These are phyloP conservation scores for Drosophila rubida DNA, from an alignment of 2,888 invertebrate species.

Conservation along the genomic window DNA sequence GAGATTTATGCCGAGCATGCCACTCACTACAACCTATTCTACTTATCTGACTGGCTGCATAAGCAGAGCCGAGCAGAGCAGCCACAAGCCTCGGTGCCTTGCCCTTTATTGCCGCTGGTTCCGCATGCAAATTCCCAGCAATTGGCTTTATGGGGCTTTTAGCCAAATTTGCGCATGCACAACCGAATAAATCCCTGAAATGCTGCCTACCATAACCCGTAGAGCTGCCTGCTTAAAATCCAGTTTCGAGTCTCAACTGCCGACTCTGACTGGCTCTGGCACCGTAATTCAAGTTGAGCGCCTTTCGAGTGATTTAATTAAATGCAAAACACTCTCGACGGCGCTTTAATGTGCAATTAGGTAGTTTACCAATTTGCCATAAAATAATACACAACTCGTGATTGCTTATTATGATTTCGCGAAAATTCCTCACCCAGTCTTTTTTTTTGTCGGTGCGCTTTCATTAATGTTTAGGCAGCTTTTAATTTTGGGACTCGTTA, in stretches of 20 bases:
- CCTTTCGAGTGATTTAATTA: constrained; percentile 61
- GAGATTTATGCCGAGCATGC: constrained; percentile 42
- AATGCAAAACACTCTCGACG: constrained; percentile 46
- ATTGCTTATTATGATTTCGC: constrained; percentile 66
- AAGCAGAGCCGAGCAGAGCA: constrained; percentile 29
- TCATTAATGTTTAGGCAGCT: constrained; percentile 63
- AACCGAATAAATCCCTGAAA: constrained; percentile 39
- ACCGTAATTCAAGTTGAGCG: not conserved
- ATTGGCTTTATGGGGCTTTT: constrained; percentile 51
- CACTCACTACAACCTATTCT: no score
- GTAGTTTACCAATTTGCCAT: constrained; percentile 64
- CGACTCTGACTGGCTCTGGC: no score
- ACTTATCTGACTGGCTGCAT: constrained; percentile 40
- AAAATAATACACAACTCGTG: constrained; percentile 60
- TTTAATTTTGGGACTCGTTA: constrained; percentile 69
- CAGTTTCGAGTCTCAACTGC: not conserved
- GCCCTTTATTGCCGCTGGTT: not conserved
- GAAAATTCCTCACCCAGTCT: constrained; percentile 7
- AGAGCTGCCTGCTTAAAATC: not conserved
- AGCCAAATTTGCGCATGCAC: constrained; percentile 29
- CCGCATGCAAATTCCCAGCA: constrained; percentile 54
- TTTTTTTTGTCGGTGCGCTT: constrained; percentile 16
- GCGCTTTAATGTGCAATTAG: constrained; percentile 63
- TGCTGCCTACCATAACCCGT: constrained; percentile 25
- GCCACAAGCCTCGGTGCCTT: not conserved